phyloP scores from a whole-genome alignment of 2,797 vertebrate species.

The Toxotes lorentzi region DNA sequence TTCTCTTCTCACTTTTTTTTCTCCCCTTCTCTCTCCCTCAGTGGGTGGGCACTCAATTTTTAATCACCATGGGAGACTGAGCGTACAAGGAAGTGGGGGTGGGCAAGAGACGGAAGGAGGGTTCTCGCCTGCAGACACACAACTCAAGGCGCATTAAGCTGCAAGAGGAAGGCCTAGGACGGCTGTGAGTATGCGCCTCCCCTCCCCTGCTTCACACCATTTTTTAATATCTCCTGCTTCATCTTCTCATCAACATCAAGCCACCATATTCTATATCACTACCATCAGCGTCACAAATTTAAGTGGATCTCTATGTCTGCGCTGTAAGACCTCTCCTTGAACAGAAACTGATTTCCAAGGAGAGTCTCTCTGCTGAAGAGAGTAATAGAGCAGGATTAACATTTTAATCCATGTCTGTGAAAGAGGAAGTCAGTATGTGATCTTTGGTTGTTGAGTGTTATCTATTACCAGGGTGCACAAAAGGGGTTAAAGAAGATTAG shows the following conservation, averaged over 20 bases:
- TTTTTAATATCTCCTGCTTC: conserved; percentile 16
- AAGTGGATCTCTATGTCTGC: conserved; percentile 1
- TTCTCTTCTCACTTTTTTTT: conserved; percentile 26
- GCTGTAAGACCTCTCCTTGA: conserved; percentile 23
- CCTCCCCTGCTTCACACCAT: neutral
- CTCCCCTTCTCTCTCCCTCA: conserved; percentile 9
- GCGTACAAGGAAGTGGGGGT: conserved; percentile 31
- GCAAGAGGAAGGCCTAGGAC: conserved; percentile 19
- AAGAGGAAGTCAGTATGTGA: conserved; percentile 50
- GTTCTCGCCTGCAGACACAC: conserved; percentile 40
- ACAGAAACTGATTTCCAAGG: conserved; percentile 35
- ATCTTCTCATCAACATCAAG: conserved; percentile 19
- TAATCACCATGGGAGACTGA: conserved; percentile 69
- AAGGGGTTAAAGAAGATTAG: conserved; percentile 49
- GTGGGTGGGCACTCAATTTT: conserved; percentile 70
- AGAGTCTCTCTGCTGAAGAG: conserved; percentile 24
- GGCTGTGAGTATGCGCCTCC: conserved; percentile 9
- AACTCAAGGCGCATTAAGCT: conserved; percentile 36
- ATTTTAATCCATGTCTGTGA: conserved; percentile 56
- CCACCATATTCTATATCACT: conserved; percentile 2
- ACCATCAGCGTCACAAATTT: neutral
- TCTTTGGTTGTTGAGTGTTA: conserved; percentile 43
- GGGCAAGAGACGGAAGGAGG: conserved; percentile 6
- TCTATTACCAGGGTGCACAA: conserved; percentile 50
- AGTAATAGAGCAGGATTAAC: conserved; percentile 60